Evolutionary conservation across 2,113 vertebrate genomes (phyloP).

Genomic region (Cygnus buccinator): DNA sequence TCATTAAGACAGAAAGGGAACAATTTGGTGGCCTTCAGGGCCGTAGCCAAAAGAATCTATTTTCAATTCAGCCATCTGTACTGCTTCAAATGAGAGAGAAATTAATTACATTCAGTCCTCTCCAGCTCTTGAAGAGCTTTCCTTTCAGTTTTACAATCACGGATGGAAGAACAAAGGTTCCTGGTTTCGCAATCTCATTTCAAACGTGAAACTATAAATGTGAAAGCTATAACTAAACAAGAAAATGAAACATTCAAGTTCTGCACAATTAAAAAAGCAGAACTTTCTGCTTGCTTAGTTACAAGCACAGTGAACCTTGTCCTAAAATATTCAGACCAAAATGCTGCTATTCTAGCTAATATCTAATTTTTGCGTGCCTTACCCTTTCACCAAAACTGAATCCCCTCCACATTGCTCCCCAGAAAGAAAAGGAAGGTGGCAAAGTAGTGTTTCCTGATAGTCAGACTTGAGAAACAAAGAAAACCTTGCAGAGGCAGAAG

Average conservation of each 20-base stretch:
- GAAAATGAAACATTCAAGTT: neutral
- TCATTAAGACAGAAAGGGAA: neutral
- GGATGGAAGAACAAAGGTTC: neutral
- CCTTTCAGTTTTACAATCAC: neutral
- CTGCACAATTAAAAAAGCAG: neutral
- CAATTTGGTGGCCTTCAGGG: neutral
- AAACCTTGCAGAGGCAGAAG: neutral
- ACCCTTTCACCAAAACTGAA: neutral
- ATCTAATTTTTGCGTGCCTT: rapidly evolving
- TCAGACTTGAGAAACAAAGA: neutral
- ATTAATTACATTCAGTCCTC: neutral
- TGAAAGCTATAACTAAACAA: neutral
- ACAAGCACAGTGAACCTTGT: neutral
- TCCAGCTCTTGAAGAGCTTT: neutral
- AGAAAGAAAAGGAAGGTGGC: neutral
- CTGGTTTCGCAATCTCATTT: neutral
- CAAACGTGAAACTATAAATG: neutral
- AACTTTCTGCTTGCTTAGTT: neutral
- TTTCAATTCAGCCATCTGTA: neutral
- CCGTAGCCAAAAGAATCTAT: neutral
- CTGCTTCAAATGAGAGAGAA: neutral
- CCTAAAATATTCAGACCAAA: neutral
- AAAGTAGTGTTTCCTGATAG: neutral
- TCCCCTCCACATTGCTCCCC: rapidly evolving
- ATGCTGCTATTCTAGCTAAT: neutral